Evolutionary conservation across 2,113 vertebrate species (phyloP).

Genomic region (Apeltes quadracus): DNA sequence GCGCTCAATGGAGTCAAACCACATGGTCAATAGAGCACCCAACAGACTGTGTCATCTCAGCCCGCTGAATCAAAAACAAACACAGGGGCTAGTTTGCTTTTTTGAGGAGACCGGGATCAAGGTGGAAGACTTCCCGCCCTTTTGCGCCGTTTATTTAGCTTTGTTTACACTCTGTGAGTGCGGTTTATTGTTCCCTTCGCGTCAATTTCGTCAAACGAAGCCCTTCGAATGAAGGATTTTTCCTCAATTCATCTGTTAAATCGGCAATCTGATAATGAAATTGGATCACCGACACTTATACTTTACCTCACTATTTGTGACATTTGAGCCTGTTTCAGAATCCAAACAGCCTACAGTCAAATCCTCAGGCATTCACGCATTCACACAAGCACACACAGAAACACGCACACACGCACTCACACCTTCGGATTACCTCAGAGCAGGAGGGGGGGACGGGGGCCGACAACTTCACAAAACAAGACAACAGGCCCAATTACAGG

Average conservation of each 20-base stretch:
- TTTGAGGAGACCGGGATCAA: slow-evolving; percentile 48
- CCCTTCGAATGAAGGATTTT: background rate
- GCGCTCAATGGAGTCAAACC: slow-evolving; percentile 79
- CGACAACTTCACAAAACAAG: slow-evolving; percentile 74
- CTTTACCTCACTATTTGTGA: slow-evolving; percentile 24
- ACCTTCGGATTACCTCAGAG: slow-evolving; percentile 66
- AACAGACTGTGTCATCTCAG: slow-evolving; percentile 83
- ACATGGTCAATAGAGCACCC: slow-evolving; percentile 82
- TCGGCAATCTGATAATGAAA: background rate
- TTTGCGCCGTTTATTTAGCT: slow-evolving; percentile 56
- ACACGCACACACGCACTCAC: slow-evolving; percentile 51
- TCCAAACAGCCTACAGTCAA: slow-evolving; percentile 42
- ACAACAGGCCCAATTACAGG: slow-evolving; percentile 80
- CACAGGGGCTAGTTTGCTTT: slow-evolving; percentile 63
- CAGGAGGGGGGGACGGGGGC: slow-evolving; percentile 43
- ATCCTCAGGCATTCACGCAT: slow-evolving; percentile 41
- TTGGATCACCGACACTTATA: slow-evolving; percentile 29
- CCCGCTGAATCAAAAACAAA: slow-evolving; percentile 82
- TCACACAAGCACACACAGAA: slow-evolving; percentile 48
- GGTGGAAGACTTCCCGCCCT: slow-evolving; percentile 54
- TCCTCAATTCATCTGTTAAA: slow-evolving; percentile 11
- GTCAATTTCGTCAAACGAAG: slow-evolving; percentile 14
- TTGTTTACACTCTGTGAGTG: slow-evolving; percentile 45
- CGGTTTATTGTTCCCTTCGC: slow-evolving; percentile 51
- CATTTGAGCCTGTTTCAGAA: slow-evolving; percentile 25